Evolutionary conservation across 1,140 invertebrate genomes (phyloP).

Genomic region (Apis florea): DNA sequence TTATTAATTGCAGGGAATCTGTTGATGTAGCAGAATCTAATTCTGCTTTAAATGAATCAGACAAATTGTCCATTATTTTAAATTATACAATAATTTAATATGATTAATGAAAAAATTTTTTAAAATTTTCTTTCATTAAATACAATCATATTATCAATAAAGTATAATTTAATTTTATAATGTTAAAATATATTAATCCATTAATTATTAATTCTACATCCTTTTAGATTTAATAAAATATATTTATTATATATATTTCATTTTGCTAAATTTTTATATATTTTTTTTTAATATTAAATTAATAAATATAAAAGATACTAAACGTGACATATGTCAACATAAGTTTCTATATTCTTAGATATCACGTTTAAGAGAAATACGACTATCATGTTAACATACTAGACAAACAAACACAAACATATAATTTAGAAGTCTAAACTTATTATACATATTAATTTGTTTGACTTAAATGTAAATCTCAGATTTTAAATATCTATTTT

Average conservation of each 20-base stretch:
- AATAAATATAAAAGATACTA: neutral
- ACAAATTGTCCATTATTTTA: slow-evolving; percentile 64
- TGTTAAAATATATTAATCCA: neutral
- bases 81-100: neutral
- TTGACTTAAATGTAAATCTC: neutral
- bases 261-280: neutral
- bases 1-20: slow-evolving; percentile 66
- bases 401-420: neutral
- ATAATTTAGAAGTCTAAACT: neutral
- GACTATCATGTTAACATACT: neutral
- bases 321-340: neutral
- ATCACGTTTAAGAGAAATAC: neutral
- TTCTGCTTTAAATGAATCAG: slow-evolving; percentile 67
- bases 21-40: slow-evolving; percentile 65
- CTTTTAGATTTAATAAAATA: neutral
- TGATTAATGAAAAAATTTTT: neutral
- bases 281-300: neutral
- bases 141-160: neutral
- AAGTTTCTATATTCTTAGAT: neutral
- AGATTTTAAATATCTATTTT: neutral
- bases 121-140: neutral
- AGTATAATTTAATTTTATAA: neutral
- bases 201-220: neutral
- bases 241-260: neutral
- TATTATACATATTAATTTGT: neutral